Evolutionary conservation across 2,888 invertebrate species (phyloP), one percentile per base, ranked within the genome.

Genomic region (Brachynemurus nebulosus): DNA sequence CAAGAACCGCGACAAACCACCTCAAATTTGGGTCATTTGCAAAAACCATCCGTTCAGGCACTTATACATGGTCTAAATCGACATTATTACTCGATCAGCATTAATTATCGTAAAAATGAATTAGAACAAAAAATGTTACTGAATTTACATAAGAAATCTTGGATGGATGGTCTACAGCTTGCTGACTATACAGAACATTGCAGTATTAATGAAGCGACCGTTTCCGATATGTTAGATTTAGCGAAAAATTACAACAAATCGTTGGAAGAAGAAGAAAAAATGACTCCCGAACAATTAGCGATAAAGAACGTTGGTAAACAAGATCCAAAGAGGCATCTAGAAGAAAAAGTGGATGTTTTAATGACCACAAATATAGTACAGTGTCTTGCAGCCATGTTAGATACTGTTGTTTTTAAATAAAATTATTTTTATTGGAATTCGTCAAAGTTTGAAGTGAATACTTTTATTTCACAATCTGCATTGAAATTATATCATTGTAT

Each of bases 271-370:
- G 98, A 98, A 64, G 97, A 98, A 60, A 96, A 93, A 65, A 96
- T 98, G 96, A 97, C 97, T 3, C 91, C 95, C 1, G 96, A 97
- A 66, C 97, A 98, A 64, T 69, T 98, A 66, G 98, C 96, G 16
- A 97, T 98, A 59, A 98, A 98, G 66, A 98, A 98, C 70, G 97
- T 99, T 48, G 98, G 98, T 44, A 98, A 90, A 66, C 88, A 93
- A 66, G 98, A 98, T 65, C 98, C 98, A 17, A 99, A 99, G 69
- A 79, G 98, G 54, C 98, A 99, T 78, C 74, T 98, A 63, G 96
- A 97, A 66, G 98, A 99, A 63, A 93, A 96, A 68, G 96, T 96
- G 16, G 93, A 95, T 64, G 80, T 86, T 48, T 72, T 97, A 43
- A 95, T 97, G 95, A 85, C 92, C 44, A 86, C 89, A 54, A 97